Evolutionary conservation across 2,113 vertebrate species (phyloP).

Genomic region (Colius striatus): DNA sequence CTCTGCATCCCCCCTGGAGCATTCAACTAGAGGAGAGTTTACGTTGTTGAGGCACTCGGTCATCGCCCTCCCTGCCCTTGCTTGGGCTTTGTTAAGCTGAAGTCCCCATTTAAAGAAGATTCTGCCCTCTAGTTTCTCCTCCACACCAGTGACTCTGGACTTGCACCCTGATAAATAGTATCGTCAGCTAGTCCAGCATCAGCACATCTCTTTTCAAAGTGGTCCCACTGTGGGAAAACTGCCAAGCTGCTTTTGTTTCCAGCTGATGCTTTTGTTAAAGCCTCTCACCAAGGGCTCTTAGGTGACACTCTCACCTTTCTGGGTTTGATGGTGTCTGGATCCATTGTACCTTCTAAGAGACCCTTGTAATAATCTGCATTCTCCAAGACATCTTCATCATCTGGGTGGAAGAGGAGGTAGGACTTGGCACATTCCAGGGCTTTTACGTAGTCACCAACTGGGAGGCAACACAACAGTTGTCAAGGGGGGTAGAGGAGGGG

Average conservation of each 20-base stretch:
- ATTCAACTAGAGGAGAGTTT: background rate
- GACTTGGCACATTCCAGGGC: constrained; percentile 87
- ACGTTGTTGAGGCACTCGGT: background rate
- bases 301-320: constrained; percentile 72
- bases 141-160: background rate
- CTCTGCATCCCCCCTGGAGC: rapidly evolving
- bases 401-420: constrained; percentile 90
- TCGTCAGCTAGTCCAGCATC: background rate
- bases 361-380: constrained; percentile 86
- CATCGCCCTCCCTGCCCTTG: background rate
- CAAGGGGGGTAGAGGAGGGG: background rate
- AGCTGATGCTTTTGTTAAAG: background rate
- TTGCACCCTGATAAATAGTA: background rate
- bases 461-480: background rate
- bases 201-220: background rate
- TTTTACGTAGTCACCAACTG: constrained; percentile 82
- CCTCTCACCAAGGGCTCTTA: background rate
- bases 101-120: background rate
- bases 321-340: constrained; percentile 77
- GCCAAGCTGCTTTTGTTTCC: background rate
- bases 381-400: constrained; percentile 87
- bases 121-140: background rate
- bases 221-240: background rate
- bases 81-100: background rate
- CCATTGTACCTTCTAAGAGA: constrained; percentile 73